Conservation (phyloP, 2,888 invertebrate genomes). For the Masnerella sp. region DNA sequence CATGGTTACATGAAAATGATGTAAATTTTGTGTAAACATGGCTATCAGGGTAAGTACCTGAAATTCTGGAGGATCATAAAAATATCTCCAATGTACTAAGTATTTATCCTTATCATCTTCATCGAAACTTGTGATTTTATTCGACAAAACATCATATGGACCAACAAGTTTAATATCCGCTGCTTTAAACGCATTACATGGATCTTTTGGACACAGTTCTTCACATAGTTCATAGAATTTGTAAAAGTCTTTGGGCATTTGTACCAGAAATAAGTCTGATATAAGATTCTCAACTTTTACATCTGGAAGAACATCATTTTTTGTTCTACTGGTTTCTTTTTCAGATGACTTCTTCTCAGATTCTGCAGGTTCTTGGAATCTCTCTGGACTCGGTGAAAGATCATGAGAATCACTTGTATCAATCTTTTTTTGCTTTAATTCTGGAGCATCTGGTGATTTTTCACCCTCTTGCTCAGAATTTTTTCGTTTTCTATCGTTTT, state of each 20-base stretch:
- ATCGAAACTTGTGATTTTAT: conserved; percentile 79
- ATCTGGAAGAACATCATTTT: not conserved
- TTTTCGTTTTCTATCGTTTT: conserved; percentile 50
- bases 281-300: conserved; percentile 80
- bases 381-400: conserved; percentile 54
- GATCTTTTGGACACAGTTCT: conserved; percentile 79
- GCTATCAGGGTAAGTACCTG: conserved; percentile 84
- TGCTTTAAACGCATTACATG: conserved; percentile 82
- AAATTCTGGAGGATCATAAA: conserved; percentile 96
- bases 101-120: conserved; percentile 82
- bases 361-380: conserved; percentile 3
- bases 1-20: too few species aligned
- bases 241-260: conserved; percentile 95
- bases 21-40: too few species aligned
- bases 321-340: not conserved
- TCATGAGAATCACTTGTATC: conserved; percentile 38
- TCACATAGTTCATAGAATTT: conserved; percentile 89
- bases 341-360: not conserved
- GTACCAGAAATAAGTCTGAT: conserved; percentile 86
- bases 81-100: conserved; percentile 92
- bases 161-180: conserved; percentile 89
- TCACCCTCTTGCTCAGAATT: conserved; percentile 28
- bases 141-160: conserved; percentile 89
- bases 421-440: conserved; percentile 19
- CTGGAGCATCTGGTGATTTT: not conserved